Evolutionary conservation across 2,888 invertebrate species (phyloP).

Genomic region (Falcaria lacertinaria): DNA sequence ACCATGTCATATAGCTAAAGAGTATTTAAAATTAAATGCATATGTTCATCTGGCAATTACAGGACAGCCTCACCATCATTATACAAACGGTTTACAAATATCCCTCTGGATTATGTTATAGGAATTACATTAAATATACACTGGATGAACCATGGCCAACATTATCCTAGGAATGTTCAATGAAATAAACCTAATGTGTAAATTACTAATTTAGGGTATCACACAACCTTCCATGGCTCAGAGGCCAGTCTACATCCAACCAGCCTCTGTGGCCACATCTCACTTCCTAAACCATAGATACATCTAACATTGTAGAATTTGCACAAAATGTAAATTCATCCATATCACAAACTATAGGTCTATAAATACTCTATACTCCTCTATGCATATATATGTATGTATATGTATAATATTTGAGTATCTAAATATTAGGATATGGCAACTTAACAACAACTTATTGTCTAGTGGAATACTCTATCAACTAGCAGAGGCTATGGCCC

Average conservation of each 20-base stretch:
- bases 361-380: conserved; percentile 62
- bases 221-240: background rate
- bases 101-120: no score
- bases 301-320: conserved; percentile 53
- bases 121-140: background rate
- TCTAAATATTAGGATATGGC: conserved; percentile 77
- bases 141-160: background rate
- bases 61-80: background rate
- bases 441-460: conserved; percentile 77
- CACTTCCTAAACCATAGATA: conserved; percentile 28
- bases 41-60: background rate
- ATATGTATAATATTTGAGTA: conserved; percentile 70
- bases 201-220: background rate
- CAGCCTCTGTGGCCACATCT: conserved; percentile 15
- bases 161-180: background rate
- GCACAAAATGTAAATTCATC: conserved; percentile 75
- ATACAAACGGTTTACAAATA: no score
- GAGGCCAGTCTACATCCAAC: conserved; percentile 1
- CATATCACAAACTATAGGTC: conserved; percentile 76
- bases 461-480: conserved; percentile 69
- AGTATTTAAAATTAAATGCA: conserved; percentile 11
- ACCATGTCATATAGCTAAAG: background rate
- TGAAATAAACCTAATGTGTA: background rate
- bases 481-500: conserved; percentile 19
- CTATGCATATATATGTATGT: conserved; percentile 54